phyloP scores from a whole-genome alignment of 2,113 vertebrate genomes.

The Pedetes capensis region DNA sequence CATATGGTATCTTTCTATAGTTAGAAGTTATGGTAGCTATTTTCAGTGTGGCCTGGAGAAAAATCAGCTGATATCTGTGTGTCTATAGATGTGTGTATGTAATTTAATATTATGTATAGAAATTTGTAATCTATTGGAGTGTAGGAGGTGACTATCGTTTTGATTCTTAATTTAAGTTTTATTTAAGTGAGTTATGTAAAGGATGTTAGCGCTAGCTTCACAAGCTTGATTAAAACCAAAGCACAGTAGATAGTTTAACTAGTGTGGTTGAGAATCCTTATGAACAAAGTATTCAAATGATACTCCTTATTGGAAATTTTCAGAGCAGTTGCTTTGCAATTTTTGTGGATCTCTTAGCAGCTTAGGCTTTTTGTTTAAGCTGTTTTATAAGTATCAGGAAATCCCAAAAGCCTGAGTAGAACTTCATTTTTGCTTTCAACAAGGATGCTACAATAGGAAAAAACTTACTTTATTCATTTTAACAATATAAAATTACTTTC shows the following conservation, averaged over 20 bases:
- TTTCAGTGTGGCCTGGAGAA: neutral
- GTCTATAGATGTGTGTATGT: neutral
- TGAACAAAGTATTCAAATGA: neutral
- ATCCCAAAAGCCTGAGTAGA: conserved; percentile 29
- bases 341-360: conserved; percentile 24
- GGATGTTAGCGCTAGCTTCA: neutral
- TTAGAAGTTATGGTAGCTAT: neutral
- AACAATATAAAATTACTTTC: conserved; percentile 6
- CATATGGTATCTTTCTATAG: neutral
- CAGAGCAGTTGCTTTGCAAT: conserved; percentile 25
- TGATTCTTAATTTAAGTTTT: conserved; percentile 47
- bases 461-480: neutral
- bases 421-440: conserved; percentile 58
- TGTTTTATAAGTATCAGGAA: conserved; percentile 47
- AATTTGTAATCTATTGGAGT: neutral
- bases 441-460: neutral
- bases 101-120: neutral
- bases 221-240: conserved; percentile 43
- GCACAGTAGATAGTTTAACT: neutral
- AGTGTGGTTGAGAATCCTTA: neutral
- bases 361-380: conserved; percentile 59
- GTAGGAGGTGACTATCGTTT: neutral
- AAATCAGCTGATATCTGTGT: neutral
- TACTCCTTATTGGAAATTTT: neutral
- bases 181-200: conserved; percentile 25